phyloP scores from a whole-genome alignment of 2,113 vertebrate species.

The Erythrocebus patas region DNA sequence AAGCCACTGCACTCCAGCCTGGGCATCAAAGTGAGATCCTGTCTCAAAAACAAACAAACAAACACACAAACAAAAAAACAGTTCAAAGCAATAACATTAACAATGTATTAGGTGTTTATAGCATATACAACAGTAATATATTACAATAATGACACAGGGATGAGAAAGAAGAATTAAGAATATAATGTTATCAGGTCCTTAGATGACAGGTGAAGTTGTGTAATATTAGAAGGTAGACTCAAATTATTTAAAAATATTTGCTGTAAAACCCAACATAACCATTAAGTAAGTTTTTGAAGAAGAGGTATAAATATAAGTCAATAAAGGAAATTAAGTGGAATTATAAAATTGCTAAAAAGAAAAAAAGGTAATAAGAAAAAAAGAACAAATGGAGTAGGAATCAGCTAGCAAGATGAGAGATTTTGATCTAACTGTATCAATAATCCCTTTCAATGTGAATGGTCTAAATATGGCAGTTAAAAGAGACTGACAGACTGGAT shows the following conservation, averaged over 20 bases:
- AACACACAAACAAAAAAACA: not conserved
- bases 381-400: slow-evolving; percentile 4
- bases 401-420: slow-evolving; percentile 1
- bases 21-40: too few relatives aligned
- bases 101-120: not conserved
- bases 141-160: slow-evolving; percentile 1
- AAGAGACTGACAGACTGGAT: not conserved
- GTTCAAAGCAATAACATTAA: slow-evolving; percentile 28
- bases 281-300: not conserved
- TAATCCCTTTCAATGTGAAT: not conserved
- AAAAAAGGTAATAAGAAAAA: slow-evolving; percentile 26
- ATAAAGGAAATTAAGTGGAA: not conserved
- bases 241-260: slow-evolving; percentile 8
- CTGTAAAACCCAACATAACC: not conserved
- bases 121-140: slow-evolving; percentile 29
- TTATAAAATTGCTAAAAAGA: slow-evolving; percentile 12
- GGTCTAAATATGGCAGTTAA: slow-evolving; percentile 3
- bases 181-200: slow-evolving; percentile 30
- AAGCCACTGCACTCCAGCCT: too few relatives aligned
- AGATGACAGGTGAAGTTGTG: not conserved
- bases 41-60: too few relatives aligned
- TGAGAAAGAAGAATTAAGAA: not conserved
- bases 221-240: not conserved
- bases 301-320: slow-evolving; percentile 27
- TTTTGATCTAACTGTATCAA: not conserved